Percentiles rank a stretch among this genome's conserved stretches.
Conservation (phyloP, 30 jellyfish, hydroid and myxozoan species). For the Aurelia aurita complex sp. Pacific region DNA sequence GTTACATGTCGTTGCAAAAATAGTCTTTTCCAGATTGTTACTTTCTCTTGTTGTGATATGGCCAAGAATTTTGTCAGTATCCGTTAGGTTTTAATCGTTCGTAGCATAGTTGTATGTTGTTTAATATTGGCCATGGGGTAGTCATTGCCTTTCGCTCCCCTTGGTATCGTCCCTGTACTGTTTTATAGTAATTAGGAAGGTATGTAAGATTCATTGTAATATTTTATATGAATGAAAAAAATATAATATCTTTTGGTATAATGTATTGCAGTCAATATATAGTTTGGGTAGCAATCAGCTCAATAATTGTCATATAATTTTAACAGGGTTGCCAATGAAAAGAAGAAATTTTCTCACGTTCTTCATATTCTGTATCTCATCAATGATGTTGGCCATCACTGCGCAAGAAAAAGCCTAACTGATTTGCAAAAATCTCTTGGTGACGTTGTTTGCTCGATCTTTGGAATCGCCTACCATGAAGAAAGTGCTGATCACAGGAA, state of each 20-base stretch:
- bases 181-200: too few species aligned
- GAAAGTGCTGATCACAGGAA: slow-evolving; percentile 77
- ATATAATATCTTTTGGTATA: too few species aligned
- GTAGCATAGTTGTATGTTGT: too few species aligned
- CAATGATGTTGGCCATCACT: slow-evolving; percentile 93
- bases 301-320: too few species aligned
- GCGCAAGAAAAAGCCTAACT: slow-evolving; percentile 82
- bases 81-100: too few species aligned
- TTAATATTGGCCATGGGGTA: too few species aligned
- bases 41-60: neutral
- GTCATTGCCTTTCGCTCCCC: too few species aligned
- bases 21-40: neutral
- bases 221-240: too few species aligned
- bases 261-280: too few species aligned
- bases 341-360: slow-evolving; percentile 66
- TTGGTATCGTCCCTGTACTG: too few species aligned
- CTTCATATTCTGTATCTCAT: slow-evolving; percentile 87
- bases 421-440: slow-evolving; percentile 82
- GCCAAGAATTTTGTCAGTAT: neutral
- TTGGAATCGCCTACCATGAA: slow-evolving; percentile 76
- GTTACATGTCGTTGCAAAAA: neutral
- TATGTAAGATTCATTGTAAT: too few species aligned
- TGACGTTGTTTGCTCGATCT: slow-evolving; percentile 64
- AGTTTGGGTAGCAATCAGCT: too few species aligned
- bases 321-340: slow-evolving; percentile 50